Evolutionary conservation across 1,140 invertebrate genomes (phyloP).

Genomic region (Eueides isabella): DNA sequence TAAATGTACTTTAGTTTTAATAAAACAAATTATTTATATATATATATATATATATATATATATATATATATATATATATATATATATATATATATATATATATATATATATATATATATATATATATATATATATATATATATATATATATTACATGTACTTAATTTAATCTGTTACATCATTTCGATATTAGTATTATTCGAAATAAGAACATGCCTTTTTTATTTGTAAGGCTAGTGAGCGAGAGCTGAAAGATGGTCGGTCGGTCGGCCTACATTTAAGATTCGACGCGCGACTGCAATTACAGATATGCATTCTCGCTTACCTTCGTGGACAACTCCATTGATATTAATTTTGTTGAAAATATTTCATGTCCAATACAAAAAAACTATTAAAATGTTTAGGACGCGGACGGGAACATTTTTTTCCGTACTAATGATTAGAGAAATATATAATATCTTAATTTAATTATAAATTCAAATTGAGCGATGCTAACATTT

Average conservation of each 20-base stretch:
- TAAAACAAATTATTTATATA: not conserved
- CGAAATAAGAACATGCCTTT: conserved; percentile 51
- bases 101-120: no score
- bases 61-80: no score
- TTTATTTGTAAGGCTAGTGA: conserved; percentile 58
- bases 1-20: not conserved
- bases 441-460: no score
- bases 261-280: conserved; percentile 79
- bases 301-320: conserved; percentile 47
- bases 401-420: not conserved
- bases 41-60: no score
- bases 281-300: conserved; percentile 70
- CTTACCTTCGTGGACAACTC: conserved; percentile 28
- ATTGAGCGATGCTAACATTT: no score
- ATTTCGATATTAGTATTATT: not conserved
- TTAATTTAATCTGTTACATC: not conserved
- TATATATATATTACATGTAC: not conserved
- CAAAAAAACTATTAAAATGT: not conserved
- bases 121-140: no score
- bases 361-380: not conserved
- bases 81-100: no score
- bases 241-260: conserved; percentile 76
- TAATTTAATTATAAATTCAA: no score
- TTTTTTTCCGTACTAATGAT: not conserved
- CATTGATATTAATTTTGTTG: conserved; percentile 4